phyloP scores from a whole-genome alignment of 2,113 vertebrate species.

The Accipiter virgatus region DNA sequence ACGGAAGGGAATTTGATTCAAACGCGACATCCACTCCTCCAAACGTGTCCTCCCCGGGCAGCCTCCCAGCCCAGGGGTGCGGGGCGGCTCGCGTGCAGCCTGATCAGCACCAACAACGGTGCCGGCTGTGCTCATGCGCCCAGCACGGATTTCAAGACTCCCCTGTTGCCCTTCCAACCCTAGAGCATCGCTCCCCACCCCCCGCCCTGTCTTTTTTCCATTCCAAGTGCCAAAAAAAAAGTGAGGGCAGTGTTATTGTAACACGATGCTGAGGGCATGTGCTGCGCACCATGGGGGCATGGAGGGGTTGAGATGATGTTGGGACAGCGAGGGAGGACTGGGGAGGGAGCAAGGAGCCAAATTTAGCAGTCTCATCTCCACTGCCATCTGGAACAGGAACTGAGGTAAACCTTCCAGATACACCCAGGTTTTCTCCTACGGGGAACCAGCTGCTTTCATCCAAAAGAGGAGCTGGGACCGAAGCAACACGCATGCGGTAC shows the following conservation, averaged over 20 bases:
- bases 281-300: neutral
- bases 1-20: neutral
- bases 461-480: neutral
- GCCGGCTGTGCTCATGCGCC: neutral
- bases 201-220: neutral
- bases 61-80: neutral
- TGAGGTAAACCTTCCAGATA: neutral
- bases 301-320: neutral
- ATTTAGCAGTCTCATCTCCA: neutral
- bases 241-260: neutral
- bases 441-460: neutral
- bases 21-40: neutral
- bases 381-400: neutral
- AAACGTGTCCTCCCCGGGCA: accelerated
- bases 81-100: accelerated
- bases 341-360: neutral
- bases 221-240: neutral
- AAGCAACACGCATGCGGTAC: neutral
- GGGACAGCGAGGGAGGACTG: neutral
- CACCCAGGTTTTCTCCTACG: neutral
- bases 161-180: neutral
- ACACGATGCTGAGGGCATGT: neutral
- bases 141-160: neutral
- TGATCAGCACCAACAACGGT: neutral
- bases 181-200: neutral